Evolutionary conservation across 2,113 vertebrate genomes (phyloP).

Genomic region (Mesitornis unicolor): DNA sequence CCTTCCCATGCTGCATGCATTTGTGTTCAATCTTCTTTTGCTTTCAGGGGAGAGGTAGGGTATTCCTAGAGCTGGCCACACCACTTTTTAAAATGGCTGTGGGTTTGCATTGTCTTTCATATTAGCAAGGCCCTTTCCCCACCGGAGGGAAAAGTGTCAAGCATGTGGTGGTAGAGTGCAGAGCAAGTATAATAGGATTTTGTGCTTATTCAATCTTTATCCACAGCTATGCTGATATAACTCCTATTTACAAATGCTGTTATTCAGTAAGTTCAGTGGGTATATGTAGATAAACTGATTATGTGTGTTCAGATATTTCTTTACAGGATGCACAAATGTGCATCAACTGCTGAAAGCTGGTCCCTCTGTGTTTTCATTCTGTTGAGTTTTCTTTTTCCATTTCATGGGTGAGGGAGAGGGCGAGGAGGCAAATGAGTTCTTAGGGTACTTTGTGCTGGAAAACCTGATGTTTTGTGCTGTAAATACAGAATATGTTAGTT

Average conservation of each 20-base stretch:
- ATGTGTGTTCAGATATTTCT: background rate
- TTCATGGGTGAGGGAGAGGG: background rate
- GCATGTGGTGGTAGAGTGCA: background rate
- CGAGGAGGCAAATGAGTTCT: background rate
- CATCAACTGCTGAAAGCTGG: background rate
- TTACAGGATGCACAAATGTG: background rate
- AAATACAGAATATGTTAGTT: background rate
- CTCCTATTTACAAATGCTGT: background rate
- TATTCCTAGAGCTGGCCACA: background rate
- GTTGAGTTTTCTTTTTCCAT: background rate
- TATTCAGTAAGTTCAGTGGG: background rate
- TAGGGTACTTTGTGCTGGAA: background rate
- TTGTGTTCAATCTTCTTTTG: background rate
- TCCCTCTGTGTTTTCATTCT: background rate
- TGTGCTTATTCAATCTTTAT: background rate
- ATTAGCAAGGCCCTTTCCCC: background rate
- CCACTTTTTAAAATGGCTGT: background rate
- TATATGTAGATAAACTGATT: background rate
- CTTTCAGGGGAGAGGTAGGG: background rate
- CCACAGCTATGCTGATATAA: background rate
- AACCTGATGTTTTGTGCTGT: background rate
- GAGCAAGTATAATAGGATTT: background rate
- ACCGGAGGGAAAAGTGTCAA: background rate
- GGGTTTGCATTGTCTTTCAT: background rate
- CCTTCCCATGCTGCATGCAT: accelerated